A percentile compares a stretch with the other conserved stretches of the same genome.
These are phyloP conservation scores for Planococcus citri DNA, from an alignment of 1,140 invertebrate species.

Conservation along the genomic window DNA sequence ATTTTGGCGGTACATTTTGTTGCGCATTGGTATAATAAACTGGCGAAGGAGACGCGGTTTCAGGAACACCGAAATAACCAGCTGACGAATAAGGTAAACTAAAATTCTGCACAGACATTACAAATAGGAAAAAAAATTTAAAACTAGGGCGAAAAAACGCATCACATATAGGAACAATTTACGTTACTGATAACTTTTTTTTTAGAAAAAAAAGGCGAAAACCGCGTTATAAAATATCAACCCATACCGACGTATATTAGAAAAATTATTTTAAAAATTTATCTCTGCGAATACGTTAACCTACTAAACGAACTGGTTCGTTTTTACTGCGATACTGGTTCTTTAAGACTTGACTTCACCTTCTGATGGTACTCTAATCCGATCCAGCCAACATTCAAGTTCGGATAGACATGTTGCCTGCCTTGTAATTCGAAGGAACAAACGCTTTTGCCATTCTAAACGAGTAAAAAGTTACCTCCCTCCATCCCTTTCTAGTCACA, in stretches of 20 bases:
- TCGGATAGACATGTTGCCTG: too few relatives aligned
- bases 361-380: not conserved
- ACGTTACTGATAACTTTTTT: not conserved
- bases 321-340: conserved; percentile 2
- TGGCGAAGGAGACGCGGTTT: not conserved
- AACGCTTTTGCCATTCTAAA: too few relatives aligned
- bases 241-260: not conserved
- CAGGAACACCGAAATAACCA: conserved; percentile 1
- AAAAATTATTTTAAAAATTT: not conserved
- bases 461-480: too few relatives aligned
- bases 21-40: not conserved
- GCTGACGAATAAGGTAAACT: not conserved
- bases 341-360: not conserved
- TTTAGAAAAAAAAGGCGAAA: not conserved
- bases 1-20: not conserved
- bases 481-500: too few relatives aligned
- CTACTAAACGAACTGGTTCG: conserved; percentile 6
- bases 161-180: conserved; percentile 2
- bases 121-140: not conserved
- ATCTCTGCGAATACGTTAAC: conserved; percentile 2
- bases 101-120: conserved; percentile 13
- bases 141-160: conserved; percentile 9
- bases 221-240: not conserved
- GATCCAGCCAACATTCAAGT: not conserved
- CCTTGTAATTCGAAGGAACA: too few relatives aligned